Evolutionary conservation across 2,888 invertebrate genomes (phyloP).

Genomic region (Calliphora vomitoria): DNA sequence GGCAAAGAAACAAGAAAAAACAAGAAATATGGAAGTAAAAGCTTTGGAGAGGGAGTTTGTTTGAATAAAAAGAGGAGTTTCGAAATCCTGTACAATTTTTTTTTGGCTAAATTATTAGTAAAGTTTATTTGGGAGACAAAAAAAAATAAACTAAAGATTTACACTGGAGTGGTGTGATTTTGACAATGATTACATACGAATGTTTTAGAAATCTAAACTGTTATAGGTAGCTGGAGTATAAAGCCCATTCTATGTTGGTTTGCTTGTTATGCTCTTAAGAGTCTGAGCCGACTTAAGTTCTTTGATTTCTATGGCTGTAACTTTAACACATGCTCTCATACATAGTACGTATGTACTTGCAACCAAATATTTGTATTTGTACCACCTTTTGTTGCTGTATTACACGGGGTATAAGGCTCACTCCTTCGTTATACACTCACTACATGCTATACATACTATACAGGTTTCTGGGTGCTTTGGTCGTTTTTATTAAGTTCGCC

Average conservation of each 20-base stretch:
- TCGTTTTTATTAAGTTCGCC: conserved; percentile 84
- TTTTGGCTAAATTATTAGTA: conserved; percentile 36
- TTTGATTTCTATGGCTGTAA: conserved; percentile 57
- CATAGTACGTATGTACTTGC: background rate
- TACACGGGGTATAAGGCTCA: conserved; percentile 20
- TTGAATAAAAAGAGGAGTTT: conserved; percentile 15
- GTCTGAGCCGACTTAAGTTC: conserved; percentile 73
- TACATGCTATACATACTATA: background rate
- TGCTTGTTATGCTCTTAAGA: conserved; percentile 64
- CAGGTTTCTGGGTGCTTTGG: conserved; percentile 44
- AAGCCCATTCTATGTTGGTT: conserved; percentile 23
- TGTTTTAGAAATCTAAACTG: conserved; percentile 27
- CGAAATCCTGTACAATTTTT: background rate
- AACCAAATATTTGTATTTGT: conserved; percentile 43
- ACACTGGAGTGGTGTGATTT: conserved; percentile 13
- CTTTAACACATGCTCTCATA: conserved; percentile 24
- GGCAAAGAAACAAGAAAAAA: background rate
- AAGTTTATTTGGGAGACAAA: conserved; percentile 56
- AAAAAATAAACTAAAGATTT: conserved; percentile 40
- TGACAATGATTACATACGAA: conserved; percentile 26
- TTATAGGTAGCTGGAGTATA: background rate
- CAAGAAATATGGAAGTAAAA: background rate
- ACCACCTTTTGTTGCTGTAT: conserved; percentile 43
- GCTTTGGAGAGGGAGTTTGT: background rate
- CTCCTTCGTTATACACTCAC: conserved; percentile 2